Base-by-base conservation (phyloP, 2,888 invertebrate genomes). In the Drosophila flavopinicola region DNA sequence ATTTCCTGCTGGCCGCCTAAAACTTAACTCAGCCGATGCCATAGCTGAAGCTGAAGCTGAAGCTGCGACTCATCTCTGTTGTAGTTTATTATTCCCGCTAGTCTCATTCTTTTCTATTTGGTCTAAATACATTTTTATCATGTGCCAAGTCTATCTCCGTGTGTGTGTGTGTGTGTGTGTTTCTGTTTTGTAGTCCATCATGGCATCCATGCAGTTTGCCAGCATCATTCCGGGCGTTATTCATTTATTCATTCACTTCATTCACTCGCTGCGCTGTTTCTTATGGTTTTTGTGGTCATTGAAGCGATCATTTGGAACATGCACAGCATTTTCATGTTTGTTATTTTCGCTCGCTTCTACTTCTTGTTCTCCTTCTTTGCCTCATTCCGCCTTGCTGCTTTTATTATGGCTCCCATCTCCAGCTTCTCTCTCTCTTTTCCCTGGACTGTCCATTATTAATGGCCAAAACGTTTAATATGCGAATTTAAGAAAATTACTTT, bases 251-350 rank as follows among this genome's bases (percentile, higher is more conserved):
- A 79, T 67, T 64, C 59, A 58, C 53, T 59, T 52, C 47, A 41
- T 27, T 59, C 38, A 35, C 54, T 49, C 17, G 30, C 30, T 38
- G 17, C 48, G 42, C 85, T 84, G 85, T 80, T 84, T 78, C 87
- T 86, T 86, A 86, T 86, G 75, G 86, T 71, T 83, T 78, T 80
- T 83, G 88, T 86, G 88, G 88, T 85, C 85, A 88, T 88, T 85
- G 86, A 88, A 88, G 85, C 86, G 87, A 83, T 87, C 88, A 88
- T 87, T 87, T 66, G 83, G 88, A 85, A 87, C 87, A 85, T 87
- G 86, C 85, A 84, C 73, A 82, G 82, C 73, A 79, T 79, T 83
- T 82, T 83, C 80, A 79, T 76, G 79, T 68, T 78, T 80, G 61
- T 67, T 70, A 57, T 76, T 58, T 69, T 71, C 57, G 23, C 57